Evolutionary conservation across 2,888 invertebrate species (phyloP), one percentile per base, ranked within the genome.

Genomic region (Zootermopsis nevadensis): DNA sequence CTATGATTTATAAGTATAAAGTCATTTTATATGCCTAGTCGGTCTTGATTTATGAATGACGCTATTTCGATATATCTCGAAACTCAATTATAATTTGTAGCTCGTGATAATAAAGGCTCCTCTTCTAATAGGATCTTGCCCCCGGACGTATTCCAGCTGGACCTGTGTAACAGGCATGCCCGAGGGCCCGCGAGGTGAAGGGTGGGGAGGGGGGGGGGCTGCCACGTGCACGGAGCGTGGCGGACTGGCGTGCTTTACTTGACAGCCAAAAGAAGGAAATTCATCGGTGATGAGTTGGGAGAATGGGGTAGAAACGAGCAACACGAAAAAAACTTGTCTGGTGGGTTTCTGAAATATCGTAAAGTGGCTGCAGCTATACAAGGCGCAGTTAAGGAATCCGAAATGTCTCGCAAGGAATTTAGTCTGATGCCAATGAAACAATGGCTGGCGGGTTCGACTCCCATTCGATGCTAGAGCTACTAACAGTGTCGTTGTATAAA

Each of bases 1-100:
- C 74, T 74, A n/a, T 74, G 74, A 74, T 74, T 74, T 74, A 74
- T 74, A 74, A 24, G 74, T 74, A 74, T 38, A 74, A 74, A 74
- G 74, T 74, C 38, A 74, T 74, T 74, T 38, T 38, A 74, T 74
- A 24, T 74, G 74, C 24, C 69, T 31, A 69, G 12, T 22, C 15
- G 0, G 33, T 69, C 38, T 38, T 74, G 74, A 74, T 74, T 74
- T 74, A 74, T 74, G 35, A 74, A 74, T 38, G 74, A 74, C 38
- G 74, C 42, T 30, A 69, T 22, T 69, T 74, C 74, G 74, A 74
- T 74, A 69, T 69, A 74, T 74, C 74, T 74, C 74, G 74, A 74
- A 74, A 74, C 38, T 74, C 74, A 42, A 38, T 38, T 74, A 33
- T 74, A 74, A 74, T 74, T 74, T 74, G 74, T 74, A n/a, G 38